phyloP scores from a whole-genome alignment of 2,113 vertebrate species.

The Corythoichthys intestinalis region DNA sequence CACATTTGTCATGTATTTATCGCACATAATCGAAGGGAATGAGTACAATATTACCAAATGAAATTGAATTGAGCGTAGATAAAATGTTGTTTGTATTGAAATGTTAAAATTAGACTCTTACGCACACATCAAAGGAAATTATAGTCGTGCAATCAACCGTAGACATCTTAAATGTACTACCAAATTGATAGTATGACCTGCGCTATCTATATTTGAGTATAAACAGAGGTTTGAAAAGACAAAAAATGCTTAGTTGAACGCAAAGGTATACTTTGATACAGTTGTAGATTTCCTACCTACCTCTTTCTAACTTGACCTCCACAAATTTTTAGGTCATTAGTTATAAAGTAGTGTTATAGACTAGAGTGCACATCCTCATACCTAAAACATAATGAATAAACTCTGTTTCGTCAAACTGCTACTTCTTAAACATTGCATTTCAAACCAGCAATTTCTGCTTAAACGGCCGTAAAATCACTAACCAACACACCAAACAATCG shows the following conservation, averaged over 20 bases:
- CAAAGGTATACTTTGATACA: background rate
- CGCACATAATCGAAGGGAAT: too few species aligned
- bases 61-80: too few species aligned
- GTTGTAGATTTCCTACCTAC: background rate
- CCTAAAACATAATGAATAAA: background rate
- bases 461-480: conserved; percentile 13
- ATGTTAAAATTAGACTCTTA: too few species aligned
- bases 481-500: conserved; percentile 10
- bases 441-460: conserved; percentile 31
- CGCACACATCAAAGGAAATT: too few species aligned
- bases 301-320: too few species aligned
- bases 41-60: too few species aligned
- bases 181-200: background rate
- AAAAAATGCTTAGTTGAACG: background rate
- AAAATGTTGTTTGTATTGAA: too few species aligned
- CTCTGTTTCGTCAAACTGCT: background rate
- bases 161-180: background rate
- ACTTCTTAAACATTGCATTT: conserved; percentile 12
- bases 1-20: too few species aligned
- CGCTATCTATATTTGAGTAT: background rate
- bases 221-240: background rate
- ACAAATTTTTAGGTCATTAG: background rate
- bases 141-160: background rate
- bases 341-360: background rate
- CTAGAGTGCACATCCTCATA: too few species aligned